Evolutionary conservation across 2,113 vertebrate genomes (phyloP).

Genomic region (Cairina moschata): DNA sequence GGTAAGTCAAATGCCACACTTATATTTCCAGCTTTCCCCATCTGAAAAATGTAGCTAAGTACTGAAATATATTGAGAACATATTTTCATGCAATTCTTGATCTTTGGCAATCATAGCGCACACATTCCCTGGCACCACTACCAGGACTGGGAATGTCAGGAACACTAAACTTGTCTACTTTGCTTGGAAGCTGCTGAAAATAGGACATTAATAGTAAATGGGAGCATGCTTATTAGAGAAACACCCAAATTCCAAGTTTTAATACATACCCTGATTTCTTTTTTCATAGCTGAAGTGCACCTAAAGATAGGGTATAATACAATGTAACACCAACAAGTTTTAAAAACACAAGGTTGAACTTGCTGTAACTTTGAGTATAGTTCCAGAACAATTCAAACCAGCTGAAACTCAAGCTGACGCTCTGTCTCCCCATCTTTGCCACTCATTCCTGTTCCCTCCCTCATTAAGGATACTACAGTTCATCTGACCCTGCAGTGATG

Average conservation of each 20-base stretch:
- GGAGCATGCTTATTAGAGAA: not conserved
- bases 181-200: constrained; percentile 16
- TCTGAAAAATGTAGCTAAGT: not conserved
- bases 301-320: not conserved
- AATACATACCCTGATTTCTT: not conserved
- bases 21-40: not conserved
- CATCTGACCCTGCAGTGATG: not conserved
- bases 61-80: constrained; percentile 22
- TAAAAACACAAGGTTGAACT: not conserved
- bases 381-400: not conserved
- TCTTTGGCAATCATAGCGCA: constrained; percentile 1
- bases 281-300: not conserved
- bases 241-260: not conserved
- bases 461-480: not conserved
- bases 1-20: not conserved
- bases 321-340: not conserved
- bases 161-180: not conserved
- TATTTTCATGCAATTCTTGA: constrained; percentile 27
- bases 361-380: not conserved
- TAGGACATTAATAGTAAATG: not conserved
- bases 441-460: not conserved
- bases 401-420: not conserved
- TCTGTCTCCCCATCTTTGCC: not conserved
- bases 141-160: not conserved
- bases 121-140: constrained; percentile 42